Percentiles rank a stretch among this genome's conserved stretches.
phyloP scores from a whole-genome alignment of 2,888 invertebrate genomes.

The Eumacrocentrus americanus region DNA sequence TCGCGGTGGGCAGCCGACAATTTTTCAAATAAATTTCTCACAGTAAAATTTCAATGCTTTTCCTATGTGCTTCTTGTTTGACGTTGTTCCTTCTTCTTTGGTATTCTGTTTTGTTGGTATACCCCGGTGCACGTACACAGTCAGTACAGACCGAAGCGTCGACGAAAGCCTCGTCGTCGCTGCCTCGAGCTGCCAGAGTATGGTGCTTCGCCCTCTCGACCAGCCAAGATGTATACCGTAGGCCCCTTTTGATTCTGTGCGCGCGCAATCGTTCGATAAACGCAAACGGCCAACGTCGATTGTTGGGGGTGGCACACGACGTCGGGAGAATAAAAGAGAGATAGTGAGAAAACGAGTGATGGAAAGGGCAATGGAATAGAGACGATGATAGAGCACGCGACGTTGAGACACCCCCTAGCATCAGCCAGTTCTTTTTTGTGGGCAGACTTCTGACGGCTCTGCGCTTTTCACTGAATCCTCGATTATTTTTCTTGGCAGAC shows the following conservation, averaged over 20 bases:
- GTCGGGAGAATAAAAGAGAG: slow-evolving; percentile 27
- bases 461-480: not conserved
- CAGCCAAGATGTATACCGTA: slow-evolving; percentile 40
- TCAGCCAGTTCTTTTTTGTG: not conserved
- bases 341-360: not conserved
- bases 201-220: slow-evolving; percentile 38
- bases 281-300: slow-evolving; percentile 55
- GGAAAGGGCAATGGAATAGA: slow-evolving; percentile 3
- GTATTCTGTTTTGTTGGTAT: too few species aligned
- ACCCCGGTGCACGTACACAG: slow-evolving; percentile 18
- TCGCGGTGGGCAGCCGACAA: too few species aligned
- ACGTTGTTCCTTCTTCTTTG: slow-evolving; percentile 2
- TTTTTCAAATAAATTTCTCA: too few species aligned
- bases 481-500: slow-evolving; percentile 8
- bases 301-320: slow-evolving; percentile 40
- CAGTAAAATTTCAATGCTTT: too few species aligned
- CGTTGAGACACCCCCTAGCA: slow-evolving; percentile 15
- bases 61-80: slow-evolving; percentile 9
- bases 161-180: slow-evolving; percentile 38
- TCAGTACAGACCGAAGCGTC: slow-evolving; percentile 9
- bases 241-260: slow-evolving; percentile 53
- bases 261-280: slow-evolving; percentile 62
- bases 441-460: not conserved
- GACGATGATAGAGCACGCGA: slow-evolving; percentile 9
- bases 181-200: slow-evolving; percentile 42